Evolutionary conservation across 92 coral and sea anemone species (phyloP), one percentile per base, ranked within the genome.

Genomic region (Plumapathes pennacea): DNA sequence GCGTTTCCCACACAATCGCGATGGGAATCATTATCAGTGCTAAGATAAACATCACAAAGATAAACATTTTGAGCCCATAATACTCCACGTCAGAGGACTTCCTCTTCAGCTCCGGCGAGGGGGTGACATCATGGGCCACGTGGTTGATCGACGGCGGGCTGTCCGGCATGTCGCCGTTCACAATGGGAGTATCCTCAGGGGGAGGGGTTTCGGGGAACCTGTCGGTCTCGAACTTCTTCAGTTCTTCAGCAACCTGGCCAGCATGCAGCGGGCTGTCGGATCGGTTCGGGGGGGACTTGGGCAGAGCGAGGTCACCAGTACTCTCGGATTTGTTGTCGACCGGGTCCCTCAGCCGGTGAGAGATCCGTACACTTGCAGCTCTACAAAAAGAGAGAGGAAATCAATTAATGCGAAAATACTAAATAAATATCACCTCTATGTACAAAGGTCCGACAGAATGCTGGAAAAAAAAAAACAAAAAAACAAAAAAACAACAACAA

Each of bases 311-410:
- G 24, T 79, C 86, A 5, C 88, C 88, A 37, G 96, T 72, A 36
- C 89, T 84, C 29, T 92, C 95, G 9, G 96, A 76, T 28, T 76
- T 83, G 79, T 49, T 76, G 15, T 84, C 92, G 30, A 79, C 50
- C 18, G 96, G 64, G 12, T 67, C 85, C 44, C 73, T 88, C 12
- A 83, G 64, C 26, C 96, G 84, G n/a, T 89, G 73, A 13, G 88
- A 88, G 32, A 92, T 84, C 32, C 98, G 88, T 28, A 92, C 81
- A 31, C 98, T 92, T 13, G 98, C 89, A n/a, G 96, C 76, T 65
- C 98, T 92, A 51, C 4, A 17, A n/a, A n/a, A n/a, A n/a, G n/a
- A n/a, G n/a, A n/a, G n/a, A n/a, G n/a, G n/a, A n/a, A n/a, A n/a
- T n/a, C n/a, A n/a, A n/a, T n/a, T n/a, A n/a, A n/a, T n/a, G n/a